Evolutionary conservation across 2,888 invertebrate species (phyloP).

Genomic region (Lobophora halterata): DNA sequence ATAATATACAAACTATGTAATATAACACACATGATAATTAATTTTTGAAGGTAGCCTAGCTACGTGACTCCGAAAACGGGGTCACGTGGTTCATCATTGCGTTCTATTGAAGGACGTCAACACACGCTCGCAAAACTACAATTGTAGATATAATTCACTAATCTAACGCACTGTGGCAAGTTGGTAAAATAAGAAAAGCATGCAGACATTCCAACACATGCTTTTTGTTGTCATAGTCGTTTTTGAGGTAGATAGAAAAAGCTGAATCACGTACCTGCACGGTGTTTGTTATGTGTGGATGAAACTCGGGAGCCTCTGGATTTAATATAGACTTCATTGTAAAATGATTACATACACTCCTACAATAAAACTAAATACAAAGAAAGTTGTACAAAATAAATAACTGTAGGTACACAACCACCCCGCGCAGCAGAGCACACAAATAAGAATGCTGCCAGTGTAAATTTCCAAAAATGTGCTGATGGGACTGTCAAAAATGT

Average conservation of each 20-base stretch:
- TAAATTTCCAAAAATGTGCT: too few species aligned
- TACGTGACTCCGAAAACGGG: slow-evolving; percentile 24
- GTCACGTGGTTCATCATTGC: slow-evolving; percentile 19
- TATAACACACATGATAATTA: too few species aligned
- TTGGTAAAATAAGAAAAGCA: slow-evolving; percentile 16
- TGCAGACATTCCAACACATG: slow-evolving; percentile 44
- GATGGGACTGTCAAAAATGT: too few species aligned
- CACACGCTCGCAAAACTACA: neutral
- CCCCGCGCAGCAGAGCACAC: too few species aligned
- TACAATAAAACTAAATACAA: slow-evolving; percentile 18
- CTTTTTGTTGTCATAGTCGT: slow-evolving; percentile 34
- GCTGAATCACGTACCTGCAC: slow-evolving; percentile 56
- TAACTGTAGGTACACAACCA: too few species aligned
- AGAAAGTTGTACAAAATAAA: too few species aligned
- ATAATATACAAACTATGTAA: too few species aligned
- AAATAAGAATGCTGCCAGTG: too few species aligned
- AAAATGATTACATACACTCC: slow-evolving; percentile 1
- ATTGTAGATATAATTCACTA: neutral
- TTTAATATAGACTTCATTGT: slow-evolving; percentile 64
- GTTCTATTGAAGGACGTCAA: slow-evolving; percentile 15
- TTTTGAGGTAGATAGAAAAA: slow-evolving; percentile 11
- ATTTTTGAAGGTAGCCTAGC: slow-evolving; percentile 3
- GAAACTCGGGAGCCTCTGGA: slow-evolving; percentile 69
- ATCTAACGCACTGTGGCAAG: neutral
- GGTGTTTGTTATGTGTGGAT: slow-evolving; percentile 52